Percentiles rank a stretch among this genome's conserved stretches.
These are phyloP conservation scores for Passerina amoena DNA, from an alignment of 2,113 vertebrate genomes.

Conservation along the genomic window DNA sequence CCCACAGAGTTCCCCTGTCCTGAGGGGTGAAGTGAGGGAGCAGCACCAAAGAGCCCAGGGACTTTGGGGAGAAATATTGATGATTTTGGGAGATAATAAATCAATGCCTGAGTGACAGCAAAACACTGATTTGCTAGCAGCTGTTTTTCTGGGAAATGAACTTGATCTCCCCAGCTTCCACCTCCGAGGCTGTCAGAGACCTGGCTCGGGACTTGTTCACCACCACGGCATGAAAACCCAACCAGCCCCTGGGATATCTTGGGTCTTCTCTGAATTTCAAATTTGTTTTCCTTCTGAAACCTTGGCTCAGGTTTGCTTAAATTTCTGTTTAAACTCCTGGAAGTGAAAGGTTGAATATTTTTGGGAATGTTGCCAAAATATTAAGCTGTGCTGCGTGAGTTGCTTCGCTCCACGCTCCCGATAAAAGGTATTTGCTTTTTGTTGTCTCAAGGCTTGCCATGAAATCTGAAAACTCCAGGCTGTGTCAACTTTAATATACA, in stretches of 20 bases:
- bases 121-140: neutral
- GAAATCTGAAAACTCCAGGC: constrained; percentile 55
- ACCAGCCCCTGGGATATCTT: neutral
- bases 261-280: neutral
- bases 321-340: neutral
- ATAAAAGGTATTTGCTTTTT: neutral
- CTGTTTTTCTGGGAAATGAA: neutral
- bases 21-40: neutral
- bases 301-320: neutral
- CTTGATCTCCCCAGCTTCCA: neutral
- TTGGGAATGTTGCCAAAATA: neutral
- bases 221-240: rapidly evolving
- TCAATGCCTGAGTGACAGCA: neutral
- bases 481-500: constrained; percentile 60
- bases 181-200: neutral
- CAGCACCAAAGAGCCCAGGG: neutral
- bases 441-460: neutral
- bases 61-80: neutral
- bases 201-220: neutral
- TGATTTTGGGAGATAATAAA: neutral
- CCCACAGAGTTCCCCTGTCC: rapidly evolving
- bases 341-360: neutral
- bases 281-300: neutral
- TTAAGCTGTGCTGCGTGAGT: neutral
- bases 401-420: neutral